A percentile compares a stretch with the other conserved stretches of the same genome.
Evolutionary conservation across 2,113 vertebrate species (phyloP).

Genomic region (Mormyrus lacerda): DNA sequence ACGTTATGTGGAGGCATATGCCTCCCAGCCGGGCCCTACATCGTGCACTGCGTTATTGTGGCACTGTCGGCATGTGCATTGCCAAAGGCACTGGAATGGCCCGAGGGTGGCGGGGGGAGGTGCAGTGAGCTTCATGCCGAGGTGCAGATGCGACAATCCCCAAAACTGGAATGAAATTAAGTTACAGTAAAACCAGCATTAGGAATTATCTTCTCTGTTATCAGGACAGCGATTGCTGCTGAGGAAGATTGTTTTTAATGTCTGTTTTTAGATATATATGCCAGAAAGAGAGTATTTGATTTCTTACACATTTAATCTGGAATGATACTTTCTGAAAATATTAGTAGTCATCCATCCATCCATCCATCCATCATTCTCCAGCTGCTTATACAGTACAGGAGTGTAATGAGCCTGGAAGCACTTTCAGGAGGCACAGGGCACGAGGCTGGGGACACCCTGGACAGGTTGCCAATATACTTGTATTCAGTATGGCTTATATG

Average conservation of each 20-base stretch:
- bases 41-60: neutral
- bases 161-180: neutral
- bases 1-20: neutral
- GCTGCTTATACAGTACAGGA: neutral
- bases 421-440: neutral
- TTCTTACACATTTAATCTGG: neutral
- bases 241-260: neutral
- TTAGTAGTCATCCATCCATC: neutral
- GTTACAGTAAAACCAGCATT: neutral
- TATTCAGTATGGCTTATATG: neutral
- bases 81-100: neutral
- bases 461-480: neutral
- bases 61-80: neutral
- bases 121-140: neutral
- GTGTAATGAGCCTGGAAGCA: neutral
- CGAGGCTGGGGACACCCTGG: neutral
- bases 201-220: neutral
- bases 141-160: neutral
- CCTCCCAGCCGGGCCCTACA: neutral
- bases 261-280: neutral
- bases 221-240: neutral
- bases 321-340: neutral
- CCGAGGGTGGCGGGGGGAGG: too few species aligned
- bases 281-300: neutral
- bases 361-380: neutral